A percentile compares a stretch with the other conserved stretches of the same genome.
Conservation (phyloP, 2,888 invertebrate genomes). For the Malachius bipustulatus region DNA sequence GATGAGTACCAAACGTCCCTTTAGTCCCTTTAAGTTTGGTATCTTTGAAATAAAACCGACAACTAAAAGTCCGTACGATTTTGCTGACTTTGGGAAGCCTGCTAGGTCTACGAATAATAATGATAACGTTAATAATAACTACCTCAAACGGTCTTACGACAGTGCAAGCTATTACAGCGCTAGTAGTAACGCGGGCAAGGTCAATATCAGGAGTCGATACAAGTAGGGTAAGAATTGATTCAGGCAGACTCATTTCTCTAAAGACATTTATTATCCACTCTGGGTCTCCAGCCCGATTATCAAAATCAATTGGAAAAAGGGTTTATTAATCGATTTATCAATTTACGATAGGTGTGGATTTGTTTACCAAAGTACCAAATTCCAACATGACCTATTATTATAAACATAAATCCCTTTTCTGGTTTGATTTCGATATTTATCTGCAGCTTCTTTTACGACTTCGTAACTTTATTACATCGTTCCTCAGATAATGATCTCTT, state of each 20-base stretch:
- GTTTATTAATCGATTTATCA: too few species aligned
- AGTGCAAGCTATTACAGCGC: slow-evolving; percentile 37
- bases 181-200: slow-evolving; percentile 31
- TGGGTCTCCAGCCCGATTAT: too few species aligned
- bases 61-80: slow-evolving; percentile 44
- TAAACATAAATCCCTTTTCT: too few species aligned
- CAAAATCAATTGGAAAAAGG: too few species aligned
- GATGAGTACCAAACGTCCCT: slow-evolving; percentile 36
- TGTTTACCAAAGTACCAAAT: too few species aligned
- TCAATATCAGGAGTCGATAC: slow-evolving; percentile 17
- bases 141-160: slow-evolving; percentile 38
- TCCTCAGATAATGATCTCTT: too few species aligned
- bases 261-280: too few species aligned
- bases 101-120: slow-evolving; percentile 25
- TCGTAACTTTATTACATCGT: too few species aligned
- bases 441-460: too few species aligned
- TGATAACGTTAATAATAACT: slow-evolving; percentile 33
- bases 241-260: background rate
- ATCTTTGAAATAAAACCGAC: slow-evolving; percentile 38
- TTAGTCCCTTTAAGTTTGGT: slow-evolving; percentile 43
- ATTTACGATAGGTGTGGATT: too few species aligned
- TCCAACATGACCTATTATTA: too few species aligned
- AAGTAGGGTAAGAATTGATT: slow-evolving; percentile 22
- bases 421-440: too few species aligned
- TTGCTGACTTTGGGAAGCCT: slow-evolving; percentile 35